Evolutionary conservation across 2,113 vertebrate genomes (phyloP).

Genomic region (Ceratotherium simum): DNA sequence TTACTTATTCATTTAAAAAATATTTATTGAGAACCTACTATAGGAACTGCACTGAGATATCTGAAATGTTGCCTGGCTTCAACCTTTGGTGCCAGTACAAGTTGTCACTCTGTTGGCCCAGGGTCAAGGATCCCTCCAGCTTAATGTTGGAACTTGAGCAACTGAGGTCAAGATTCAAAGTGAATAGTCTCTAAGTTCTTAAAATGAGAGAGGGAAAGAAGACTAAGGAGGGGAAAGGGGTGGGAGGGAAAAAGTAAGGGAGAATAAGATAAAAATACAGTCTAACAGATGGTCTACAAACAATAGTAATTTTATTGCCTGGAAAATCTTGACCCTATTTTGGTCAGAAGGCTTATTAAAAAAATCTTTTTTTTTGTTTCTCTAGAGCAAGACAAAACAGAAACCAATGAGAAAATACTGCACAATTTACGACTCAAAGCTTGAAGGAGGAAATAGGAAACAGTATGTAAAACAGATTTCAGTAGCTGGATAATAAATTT

Average conservation of each 20-base stretch:
- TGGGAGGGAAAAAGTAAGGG: neutral
- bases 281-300: slow-evolving; percentile 33
- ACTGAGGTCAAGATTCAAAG: slow-evolving; percentile 27
- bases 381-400: slow-evolving; percentile 41
- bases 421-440: neutral
- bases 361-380: neutral
- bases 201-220: neutral
- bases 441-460: neutral
- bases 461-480: slow-evolving; percentile 2
- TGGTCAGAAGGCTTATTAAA: neutral
- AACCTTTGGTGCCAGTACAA: neutral
- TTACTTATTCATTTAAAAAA: neutral
- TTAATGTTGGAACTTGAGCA: neutral
- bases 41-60: neutral
- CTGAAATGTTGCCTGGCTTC: neutral
- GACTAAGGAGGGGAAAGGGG: neutral
- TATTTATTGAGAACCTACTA: neutral
- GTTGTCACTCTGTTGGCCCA: neutral
- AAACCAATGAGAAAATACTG: slow-evolving; percentile 49
- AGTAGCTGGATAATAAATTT: neutral
- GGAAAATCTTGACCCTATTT: slow-evolving; percentile 61
- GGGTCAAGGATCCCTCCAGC: neutral
- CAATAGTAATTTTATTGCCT: neutral
- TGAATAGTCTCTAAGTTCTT: neutral
- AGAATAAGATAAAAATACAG: slow-evolving; percentile 40